phyloP scores from a whole-genome alignment of 1,140 invertebrate genomes.

The Drosophila kurseongensis region DNA sequence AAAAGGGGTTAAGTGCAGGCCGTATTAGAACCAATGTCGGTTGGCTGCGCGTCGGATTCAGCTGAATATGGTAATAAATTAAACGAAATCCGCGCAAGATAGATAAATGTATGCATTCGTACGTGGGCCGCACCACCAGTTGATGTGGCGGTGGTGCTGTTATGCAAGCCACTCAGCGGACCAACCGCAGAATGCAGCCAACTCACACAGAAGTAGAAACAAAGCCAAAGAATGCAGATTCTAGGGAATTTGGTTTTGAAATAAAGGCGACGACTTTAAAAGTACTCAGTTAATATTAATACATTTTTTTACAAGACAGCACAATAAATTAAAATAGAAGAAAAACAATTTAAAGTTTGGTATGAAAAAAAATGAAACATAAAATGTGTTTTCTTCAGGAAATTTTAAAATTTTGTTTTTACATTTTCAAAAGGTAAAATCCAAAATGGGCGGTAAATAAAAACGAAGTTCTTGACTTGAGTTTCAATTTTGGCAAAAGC shows the following conservation, averaged over 20 bases:
- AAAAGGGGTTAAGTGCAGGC: conserved; percentile 1
- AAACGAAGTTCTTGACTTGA: too few relatives aligned
- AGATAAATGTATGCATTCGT: conserved; percentile 32
- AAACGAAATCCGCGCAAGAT: conserved; percentile 62
- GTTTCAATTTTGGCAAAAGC: too few relatives aligned
- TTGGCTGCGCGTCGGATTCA: conserved; percentile 72
- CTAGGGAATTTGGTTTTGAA: background rate
- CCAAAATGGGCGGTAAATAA: too few relatives aligned
- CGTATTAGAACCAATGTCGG: conserved; percentile 61
- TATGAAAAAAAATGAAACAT: too few relatives aligned
- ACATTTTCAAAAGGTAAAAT: too few relatives aligned
- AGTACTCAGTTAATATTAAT: background rate
- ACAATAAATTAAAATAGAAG: too few relatives aligned
- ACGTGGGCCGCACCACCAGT: conserved; percentile 4
- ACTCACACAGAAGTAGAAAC: conserved; percentile 8
- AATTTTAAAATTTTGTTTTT: too few relatives aligned
- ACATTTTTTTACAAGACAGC: too few relatives aligned
- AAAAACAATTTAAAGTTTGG: too few relatives aligned
- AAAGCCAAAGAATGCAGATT: conserved; percentile 19
- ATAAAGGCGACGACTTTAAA: background rate
- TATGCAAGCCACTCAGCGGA: conserved; percentile 44
- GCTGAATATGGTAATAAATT: conserved; percentile 83
- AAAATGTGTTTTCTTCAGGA: too few relatives aligned
- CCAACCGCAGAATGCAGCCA: conserved; percentile 43
- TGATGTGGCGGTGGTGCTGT: conserved; percentile 17